Conservation (phyloP, 2,797 vertebrate species). For the Apogon talboti region DNA sequence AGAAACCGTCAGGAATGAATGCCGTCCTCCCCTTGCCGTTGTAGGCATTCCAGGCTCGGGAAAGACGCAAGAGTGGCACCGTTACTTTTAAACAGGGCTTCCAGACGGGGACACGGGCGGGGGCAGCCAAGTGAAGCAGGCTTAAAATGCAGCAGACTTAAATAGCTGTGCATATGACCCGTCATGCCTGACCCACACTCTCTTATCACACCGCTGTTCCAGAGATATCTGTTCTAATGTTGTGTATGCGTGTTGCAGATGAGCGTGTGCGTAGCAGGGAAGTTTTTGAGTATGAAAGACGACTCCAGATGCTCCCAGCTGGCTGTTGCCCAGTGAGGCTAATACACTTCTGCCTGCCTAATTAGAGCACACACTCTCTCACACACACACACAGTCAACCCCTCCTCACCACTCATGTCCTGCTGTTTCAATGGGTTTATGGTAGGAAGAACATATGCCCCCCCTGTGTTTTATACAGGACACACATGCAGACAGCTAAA, state of each 20-base stretch:
- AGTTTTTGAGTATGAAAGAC: slow-evolving; percentile 71
- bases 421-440: slow-evolving; percentile 76
- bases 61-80: slow-evolving; percentile 48
- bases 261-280: slow-evolving; percentile 43
- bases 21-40: slow-evolving; percentile 39
- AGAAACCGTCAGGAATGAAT: slow-evolving; percentile 31
- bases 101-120: slow-evolving; percentile 24
- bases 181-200: slow-evolving; percentile 61
- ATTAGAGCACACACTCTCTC: slow-evolving; percentile 71
- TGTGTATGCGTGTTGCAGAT: slow-evolving; percentile 13
- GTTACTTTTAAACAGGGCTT: slow-evolving; percentile 52
- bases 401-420: slow-evolving; percentile 66
- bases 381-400: slow-evolving; percentile 46
- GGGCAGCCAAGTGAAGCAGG: slow-evolving; percentile 46
- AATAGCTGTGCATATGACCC: slow-evolving; percentile 72
- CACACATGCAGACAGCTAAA: slow-evolving; percentile 80
- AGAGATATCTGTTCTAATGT: slow-evolving; percentile 68
- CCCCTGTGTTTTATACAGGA: slow-evolving; percentile 74
- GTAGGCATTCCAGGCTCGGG: slow-evolving; percentile 55
- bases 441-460: slow-evolving; percentile 76
- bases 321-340: slow-evolving; percentile 79
- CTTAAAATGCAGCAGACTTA: slow-evolving; percentile 63
- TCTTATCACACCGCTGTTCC: slow-evolving; percentile 61
- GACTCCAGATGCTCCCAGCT: slow-evolving; percentile 82
- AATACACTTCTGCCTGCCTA: slow-evolving; percentile 77